Evolutionary conservation across 2,797 vertebrate species (phyloP).

Genomic region (Halcyon chelicuti): DNA sequence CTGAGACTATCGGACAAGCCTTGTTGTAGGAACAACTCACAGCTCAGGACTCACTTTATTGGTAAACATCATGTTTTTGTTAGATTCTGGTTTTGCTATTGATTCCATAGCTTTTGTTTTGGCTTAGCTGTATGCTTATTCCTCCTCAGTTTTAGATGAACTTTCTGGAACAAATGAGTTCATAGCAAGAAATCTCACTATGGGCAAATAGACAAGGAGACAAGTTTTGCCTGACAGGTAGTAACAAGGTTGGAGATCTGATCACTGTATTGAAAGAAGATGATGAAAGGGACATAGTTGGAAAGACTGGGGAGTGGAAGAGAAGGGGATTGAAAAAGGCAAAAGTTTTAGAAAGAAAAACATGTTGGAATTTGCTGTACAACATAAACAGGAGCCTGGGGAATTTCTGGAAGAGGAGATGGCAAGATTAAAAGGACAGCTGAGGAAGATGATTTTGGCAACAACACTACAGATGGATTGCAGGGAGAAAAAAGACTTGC

Average conservation of each 20-base stretch:
- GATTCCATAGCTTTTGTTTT: neutral
- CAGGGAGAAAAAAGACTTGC: neutral
- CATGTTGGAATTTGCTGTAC: neutral
- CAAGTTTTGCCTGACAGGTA: neutral
- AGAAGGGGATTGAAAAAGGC: neutral
- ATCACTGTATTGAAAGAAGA: neutral
- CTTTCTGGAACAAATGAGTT: neutral
- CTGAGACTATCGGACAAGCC: neutral
- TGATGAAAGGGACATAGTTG: neutral
- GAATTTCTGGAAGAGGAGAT: neutral
- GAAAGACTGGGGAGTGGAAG: neutral
- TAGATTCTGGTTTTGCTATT: neutral
- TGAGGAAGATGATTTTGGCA: neutral
- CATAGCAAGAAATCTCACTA: neutral
- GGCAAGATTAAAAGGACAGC: neutral
- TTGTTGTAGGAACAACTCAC: neutral
- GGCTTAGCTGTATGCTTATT: neutral
- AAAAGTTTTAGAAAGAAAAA: neutral
- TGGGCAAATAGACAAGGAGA: neutral
- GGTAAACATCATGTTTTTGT: neutral
- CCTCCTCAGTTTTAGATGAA: neutral
- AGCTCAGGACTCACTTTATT: neutral
- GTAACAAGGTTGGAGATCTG: neutral
- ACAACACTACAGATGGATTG: neutral
- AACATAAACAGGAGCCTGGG: neutral